These are phyloP conservation scores for Pangasius macronema DNA, from an alignment of 2,797 vertebrate genomes.

Conservation along the genomic window DNA sequence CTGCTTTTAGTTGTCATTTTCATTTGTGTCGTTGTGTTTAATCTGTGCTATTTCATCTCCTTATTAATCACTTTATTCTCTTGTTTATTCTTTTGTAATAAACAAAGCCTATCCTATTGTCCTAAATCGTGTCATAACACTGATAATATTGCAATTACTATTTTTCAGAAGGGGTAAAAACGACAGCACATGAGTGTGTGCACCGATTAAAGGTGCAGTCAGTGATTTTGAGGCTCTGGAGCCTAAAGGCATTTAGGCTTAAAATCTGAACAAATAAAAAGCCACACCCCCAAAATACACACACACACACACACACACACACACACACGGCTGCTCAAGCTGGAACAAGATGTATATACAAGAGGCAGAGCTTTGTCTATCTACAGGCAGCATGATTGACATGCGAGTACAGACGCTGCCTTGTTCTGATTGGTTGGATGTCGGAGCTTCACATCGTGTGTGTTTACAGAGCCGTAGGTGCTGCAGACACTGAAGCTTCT, in stretches of 20 bases:
- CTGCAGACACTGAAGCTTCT: neutral
- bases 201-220: neutral
- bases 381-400: neutral
- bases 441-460: neutral
- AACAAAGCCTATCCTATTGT: neutral
- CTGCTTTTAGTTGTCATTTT: neutral
- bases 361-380: neutral
- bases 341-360: neutral
- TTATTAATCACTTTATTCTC: neutral
- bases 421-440: neutral
- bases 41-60: neutral
- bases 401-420: neutral
- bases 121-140: neutral
- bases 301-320: neutral
- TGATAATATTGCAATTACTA: neutral
- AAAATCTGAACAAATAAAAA: neutral
- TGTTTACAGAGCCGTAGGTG: neutral
- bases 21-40: neutral
- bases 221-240: neutral
- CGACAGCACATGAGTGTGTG: fast-evolving
- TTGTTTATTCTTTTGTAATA: neutral
- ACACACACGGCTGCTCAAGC: neutral
- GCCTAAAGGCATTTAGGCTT: neutral
- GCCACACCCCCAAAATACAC: neutral
- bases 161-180: neutral